Percentiles rank a stretch among this genome's conserved stretches.
Evolutionary conservation across 2,797 vertebrate genomes (phyloP).

Genomic region (Delichon dasypus): DNA sequence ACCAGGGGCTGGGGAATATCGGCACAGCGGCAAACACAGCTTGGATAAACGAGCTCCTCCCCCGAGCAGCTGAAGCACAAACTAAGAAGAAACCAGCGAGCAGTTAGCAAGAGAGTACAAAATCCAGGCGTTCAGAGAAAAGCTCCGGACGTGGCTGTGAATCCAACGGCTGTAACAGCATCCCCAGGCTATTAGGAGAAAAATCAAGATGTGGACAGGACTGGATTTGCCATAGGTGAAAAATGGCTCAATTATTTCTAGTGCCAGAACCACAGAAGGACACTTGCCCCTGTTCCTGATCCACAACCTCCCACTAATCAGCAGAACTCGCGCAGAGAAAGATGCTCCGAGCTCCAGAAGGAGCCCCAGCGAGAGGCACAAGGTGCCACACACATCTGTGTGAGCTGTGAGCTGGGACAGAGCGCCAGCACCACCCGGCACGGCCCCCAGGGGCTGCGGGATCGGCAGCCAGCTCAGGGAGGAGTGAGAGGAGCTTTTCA

Average conservation of each 20-base stretch:
- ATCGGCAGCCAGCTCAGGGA: accelerated
- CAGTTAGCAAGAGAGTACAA: background rate
- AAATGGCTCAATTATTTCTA: conserved; percentile 58
- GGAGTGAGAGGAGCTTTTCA: accelerated
- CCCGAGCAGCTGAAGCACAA: background rate
- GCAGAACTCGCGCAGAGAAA: conserved; percentile 14
- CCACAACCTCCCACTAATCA: conserved; percentile 42
- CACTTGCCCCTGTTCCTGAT: conserved; percentile 34
- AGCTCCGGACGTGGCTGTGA: conserved; percentile 5
- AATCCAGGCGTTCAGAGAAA: background rate
- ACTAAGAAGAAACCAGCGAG: background rate
- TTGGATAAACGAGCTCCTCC: background rate
- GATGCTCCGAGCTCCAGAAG: background rate
- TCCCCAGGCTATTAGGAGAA: conserved; percentile 22
- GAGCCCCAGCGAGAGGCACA: background rate
- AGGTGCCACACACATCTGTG: accelerated
- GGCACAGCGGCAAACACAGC: accelerated
- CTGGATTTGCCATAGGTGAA: conserved; percentile 51
- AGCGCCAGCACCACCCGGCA: accelerated
- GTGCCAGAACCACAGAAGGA: conserved; percentile 48
- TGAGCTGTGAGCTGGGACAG: background rate
- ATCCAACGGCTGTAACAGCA: background rate
- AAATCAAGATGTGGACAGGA: conserved; percentile 49
- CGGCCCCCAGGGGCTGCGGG: accelerated
- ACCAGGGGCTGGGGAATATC: accelerated